These are phyloP conservation scores for Leucoma salicis DNA, from an alignment of 2,888 invertebrate species.

Conservation along the genomic window DNA sequence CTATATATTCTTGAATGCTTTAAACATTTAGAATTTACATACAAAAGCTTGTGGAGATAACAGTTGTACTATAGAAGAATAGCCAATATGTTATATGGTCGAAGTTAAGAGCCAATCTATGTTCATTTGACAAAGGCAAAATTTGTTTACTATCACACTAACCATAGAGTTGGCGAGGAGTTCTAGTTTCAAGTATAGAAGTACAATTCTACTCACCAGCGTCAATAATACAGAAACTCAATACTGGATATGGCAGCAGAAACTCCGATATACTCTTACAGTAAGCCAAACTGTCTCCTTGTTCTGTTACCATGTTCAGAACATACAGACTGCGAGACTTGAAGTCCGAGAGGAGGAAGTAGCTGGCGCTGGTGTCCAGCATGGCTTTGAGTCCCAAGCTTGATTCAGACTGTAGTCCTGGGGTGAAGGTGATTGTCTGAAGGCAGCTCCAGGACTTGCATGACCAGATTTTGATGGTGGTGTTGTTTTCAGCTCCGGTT, in stretches of 20 bases:
- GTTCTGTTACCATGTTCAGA: slow-evolving; percentile 83
- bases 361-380: slow-evolving; percentile 92
- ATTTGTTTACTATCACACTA: too few species aligned
- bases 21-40: too few species aligned
- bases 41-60: too few species aligned
- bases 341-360: slow-evolving; percentile 93
- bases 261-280: slow-evolving; percentile 92
- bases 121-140: too few species aligned
- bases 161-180: too few species aligned
- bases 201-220: slow-evolving; percentile 76
- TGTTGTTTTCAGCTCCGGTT: slow-evolving; percentile 94
- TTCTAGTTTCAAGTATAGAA: background rate
- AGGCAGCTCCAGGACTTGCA: slow-evolving; percentile 97
- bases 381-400: slow-evolving; percentile 86
- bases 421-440: slow-evolving; percentile 90
- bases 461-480: slow-evolving; percentile 95
- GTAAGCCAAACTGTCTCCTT: slow-evolving; percentile 81
- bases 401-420: slow-evolving; percentile 58
- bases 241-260: slow-evolving; percentile 91
- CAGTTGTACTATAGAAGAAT: too few species aligned
- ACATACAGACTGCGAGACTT: slow-evolving; percentile 92
- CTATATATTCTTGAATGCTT: too few species aligned
- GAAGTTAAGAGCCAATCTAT: too few species aligned
- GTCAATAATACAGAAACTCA: slow-evolving; percentile 94
- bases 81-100: too few species aligned